A percentile compares a stretch with the other conserved stretches of the same genome.
These are phyloP conservation scores for Isoperla grammatica DNA, from an alignment of 2,888 invertebrate species.

Conservation along the genomic window DNA sequence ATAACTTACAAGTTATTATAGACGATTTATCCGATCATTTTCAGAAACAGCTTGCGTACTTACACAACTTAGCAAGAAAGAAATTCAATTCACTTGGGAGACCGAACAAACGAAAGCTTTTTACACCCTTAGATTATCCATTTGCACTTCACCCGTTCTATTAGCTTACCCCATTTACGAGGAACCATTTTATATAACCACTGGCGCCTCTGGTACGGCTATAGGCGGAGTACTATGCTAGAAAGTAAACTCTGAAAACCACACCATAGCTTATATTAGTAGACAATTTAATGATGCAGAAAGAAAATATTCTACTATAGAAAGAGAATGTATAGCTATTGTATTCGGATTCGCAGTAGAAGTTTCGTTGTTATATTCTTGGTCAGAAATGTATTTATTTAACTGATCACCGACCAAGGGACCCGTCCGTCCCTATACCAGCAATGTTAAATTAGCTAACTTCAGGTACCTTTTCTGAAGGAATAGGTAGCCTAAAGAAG, in stretches of 20 bases:
- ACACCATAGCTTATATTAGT: conserved; percentile 23
- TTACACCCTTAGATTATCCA: not conserved
- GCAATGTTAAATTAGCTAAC: too few species aligned
- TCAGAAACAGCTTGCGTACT: not conserved
- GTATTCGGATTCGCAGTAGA: conserved; percentile 1
- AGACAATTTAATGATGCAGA: conserved; percentile 8
- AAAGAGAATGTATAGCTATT: conserved; percentile 25
- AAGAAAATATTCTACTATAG: conserved; percentile 18
- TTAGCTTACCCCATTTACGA: not conserved
- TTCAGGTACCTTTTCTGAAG: too few species aligned
- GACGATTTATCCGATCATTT: not conserved
- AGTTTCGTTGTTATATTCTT: conserved; percentile 26
- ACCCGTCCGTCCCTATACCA: too few species aligned
- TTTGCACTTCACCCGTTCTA: not conserved
- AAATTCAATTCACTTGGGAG: not conserved
- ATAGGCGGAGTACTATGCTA: conserved; percentile 26
- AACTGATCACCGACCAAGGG: conserved; percentile 20
- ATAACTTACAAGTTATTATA: not conserved
- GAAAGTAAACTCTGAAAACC: conserved; percentile 4
- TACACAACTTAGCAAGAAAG: not conserved
- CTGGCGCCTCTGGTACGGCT: conserved; percentile 25
- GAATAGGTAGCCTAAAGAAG: too few species aligned
- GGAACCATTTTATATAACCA: not conserved
- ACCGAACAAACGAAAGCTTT: not conserved
- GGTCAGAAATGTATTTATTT: conserved; percentile 25